A percentile compares a stretch with the other conserved stretches of the same genome.
Evolutionary conservation across 2,888 invertebrate genomes (phyloP).

Genomic region (Cheiracanthium punctorium): DNA sequence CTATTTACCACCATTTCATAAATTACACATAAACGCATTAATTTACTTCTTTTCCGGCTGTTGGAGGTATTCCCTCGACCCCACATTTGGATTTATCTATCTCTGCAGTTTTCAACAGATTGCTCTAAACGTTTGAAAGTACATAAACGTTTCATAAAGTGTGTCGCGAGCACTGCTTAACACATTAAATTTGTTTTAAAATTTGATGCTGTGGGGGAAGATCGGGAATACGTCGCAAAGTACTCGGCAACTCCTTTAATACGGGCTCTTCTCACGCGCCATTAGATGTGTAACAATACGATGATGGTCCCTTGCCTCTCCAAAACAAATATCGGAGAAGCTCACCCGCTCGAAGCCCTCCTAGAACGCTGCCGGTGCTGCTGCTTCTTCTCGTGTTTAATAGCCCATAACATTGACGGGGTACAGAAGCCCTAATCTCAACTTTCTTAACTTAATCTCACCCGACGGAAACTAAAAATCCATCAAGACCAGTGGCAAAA

Average conservation of each 20-base stretch:
- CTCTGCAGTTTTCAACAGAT: background rate
- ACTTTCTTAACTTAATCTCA: conserved; percentile 62
- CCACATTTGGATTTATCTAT: background rate
- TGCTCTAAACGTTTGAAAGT: background rate
- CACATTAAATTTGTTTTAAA: background rate
- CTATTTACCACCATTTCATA: background rate
- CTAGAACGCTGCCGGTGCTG: background rate
- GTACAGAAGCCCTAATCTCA: conserved; percentile 39
- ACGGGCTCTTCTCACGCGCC: background rate
- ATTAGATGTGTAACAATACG: conserved; percentile 15
- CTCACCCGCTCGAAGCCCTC: background rate
- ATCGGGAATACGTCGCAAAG: background rate
- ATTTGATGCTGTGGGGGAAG: background rate
- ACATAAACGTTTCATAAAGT: background rate
- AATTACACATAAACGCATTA: background rate
- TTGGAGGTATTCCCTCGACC: background rate
- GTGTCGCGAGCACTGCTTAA: background rate
- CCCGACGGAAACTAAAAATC: conserved; percentile 63
- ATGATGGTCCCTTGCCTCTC: background rate
- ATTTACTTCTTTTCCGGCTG: background rate
- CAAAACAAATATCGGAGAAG: conserved; percentile 8
- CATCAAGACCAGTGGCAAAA: conserved; percentile 29
- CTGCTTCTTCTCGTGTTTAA: conserved; percentile 26
- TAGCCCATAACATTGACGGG: conserved; percentile 30
- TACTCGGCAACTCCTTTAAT: background rate